Evolutionary conservation across 2,888 invertebrate genomes (phyloP).

Genomic region (Microchrysa polita): DNA sequence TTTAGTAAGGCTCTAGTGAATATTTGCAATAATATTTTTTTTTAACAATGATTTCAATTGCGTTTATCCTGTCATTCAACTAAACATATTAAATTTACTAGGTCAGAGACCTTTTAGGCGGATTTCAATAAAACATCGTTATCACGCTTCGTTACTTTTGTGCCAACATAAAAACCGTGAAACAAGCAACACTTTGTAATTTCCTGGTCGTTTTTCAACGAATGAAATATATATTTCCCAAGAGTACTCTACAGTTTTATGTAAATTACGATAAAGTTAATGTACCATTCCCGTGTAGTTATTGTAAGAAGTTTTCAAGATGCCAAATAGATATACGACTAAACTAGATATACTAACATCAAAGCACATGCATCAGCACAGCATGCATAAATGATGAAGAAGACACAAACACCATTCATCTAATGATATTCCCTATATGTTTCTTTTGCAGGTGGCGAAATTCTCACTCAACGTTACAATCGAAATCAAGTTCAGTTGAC

Average conservation of each 20-base stretch:
- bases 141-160: no score
- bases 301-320: conserved; percentile 1
- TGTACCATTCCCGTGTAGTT: conserved; percentile 24
- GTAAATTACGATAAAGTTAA: conserved; percentile 23
- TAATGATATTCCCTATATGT: conserved; percentile 21
- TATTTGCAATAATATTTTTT: no score
- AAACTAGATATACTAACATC: neutral
- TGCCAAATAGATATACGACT: neutral
- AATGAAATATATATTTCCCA: conserved; percentile 19
- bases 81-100: no score
- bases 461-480: conserved; percentile 76
- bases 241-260: conserved; percentile 7
- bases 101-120: no score
- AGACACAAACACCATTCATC: neutral
- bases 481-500: conserved; percentile 71
- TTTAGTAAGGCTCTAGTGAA: no score
- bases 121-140: no score
- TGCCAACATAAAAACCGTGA: no score
- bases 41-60: no score
- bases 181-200: neutral
- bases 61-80: no score
- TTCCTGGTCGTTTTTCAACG: conserved; percentile 1
- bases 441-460: conserved; percentile 70
- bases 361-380: no score
- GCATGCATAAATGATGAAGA: neutral